Evolutionary conservation across 1,140 invertebrate species (phyloP).

Genomic region (Trachymyrmex septentrionalis): DNA sequence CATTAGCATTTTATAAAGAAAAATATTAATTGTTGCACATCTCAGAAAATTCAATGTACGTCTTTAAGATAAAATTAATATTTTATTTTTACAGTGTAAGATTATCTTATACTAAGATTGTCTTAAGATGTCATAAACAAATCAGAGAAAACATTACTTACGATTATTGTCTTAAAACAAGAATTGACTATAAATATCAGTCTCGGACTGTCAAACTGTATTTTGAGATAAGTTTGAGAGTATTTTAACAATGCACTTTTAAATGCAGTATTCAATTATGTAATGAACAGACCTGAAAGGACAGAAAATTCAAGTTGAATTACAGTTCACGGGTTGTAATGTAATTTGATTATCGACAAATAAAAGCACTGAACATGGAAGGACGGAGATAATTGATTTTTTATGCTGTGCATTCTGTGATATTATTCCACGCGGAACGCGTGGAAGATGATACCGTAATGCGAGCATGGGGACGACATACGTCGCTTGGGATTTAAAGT

Average conservation of each 20-base stretch:
- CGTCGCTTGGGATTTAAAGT: conserved; percentile 17
- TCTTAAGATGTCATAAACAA: no score
- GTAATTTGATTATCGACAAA: conserved; percentile 12
- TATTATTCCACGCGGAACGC: conserved; percentile 13
- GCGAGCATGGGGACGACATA: background rate
- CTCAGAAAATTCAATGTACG: no score
- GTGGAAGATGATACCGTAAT: conserved; percentile 42
- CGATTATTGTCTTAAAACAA: no score
- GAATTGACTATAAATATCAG: no score
- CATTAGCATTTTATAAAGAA: no score
- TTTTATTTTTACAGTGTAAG: no score
- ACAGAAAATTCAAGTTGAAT: background rate
- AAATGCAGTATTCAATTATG: background rate
- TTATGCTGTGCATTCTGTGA: background rate
- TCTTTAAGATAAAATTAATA: no score
- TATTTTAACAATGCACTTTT: background rate
- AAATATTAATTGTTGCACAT: no score
- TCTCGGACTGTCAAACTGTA: background rate
- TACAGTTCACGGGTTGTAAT: background rate
- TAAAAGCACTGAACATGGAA: background rate
- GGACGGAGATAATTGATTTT: conserved; percentile 25
- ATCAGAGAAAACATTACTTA: no score
- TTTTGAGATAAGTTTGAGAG: background rate
- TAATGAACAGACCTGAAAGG: background rate
- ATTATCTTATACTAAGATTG: no score